Percentiles rank a stretch among this genome's conserved stretches.
Conservation (phyloP, 2,888 invertebrate genomes). For the Pyralis farinalis region DNA sequence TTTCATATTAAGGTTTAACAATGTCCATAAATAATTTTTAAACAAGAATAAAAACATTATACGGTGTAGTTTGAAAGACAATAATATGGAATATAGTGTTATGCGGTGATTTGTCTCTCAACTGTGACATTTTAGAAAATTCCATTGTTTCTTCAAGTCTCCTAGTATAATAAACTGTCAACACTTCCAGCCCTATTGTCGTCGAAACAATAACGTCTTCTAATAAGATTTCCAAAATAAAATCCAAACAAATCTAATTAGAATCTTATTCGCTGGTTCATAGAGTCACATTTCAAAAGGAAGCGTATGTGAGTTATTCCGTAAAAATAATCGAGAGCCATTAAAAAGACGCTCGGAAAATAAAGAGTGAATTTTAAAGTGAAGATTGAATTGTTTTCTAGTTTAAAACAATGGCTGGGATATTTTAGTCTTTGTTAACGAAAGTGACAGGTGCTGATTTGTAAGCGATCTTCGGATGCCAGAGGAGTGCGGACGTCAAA, state of each 20-base stretch:
- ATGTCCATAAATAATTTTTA: conserved; percentile 44
- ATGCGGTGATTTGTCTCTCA: conserved; percentile 63
- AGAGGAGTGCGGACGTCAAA: conserved; percentile 60
- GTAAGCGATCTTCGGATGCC: conserved; percentile 59
- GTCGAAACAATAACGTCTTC: conserved; percentile 52
- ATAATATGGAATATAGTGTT: conserved; percentile 11
- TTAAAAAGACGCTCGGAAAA: conserved; percentile 51
- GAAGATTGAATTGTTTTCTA: conserved; percentile 63
- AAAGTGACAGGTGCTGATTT: conserved; percentile 73
- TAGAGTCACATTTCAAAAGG: conserved; percentile 21
- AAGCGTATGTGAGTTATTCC: conserved; percentile 29
- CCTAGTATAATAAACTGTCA: conserved; percentile 63
- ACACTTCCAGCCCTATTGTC: conserved; percentile 61
- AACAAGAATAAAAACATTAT: conserved; percentile 38
- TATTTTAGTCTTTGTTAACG: conserved; percentile 57
- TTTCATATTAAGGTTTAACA: conserved; percentile 51
- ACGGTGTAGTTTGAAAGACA: conserved; percentile 8
- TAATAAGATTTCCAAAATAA: conserved; percentile 20
- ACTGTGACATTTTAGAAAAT: conserved; percentile 48
- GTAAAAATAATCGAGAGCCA: conserved; percentile 30
- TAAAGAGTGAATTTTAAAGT: conserved; percentile 46
- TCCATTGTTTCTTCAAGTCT: conserved; percentile 48
- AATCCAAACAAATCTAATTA: conserved; percentile 20
- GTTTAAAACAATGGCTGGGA: conserved; percentile 59
- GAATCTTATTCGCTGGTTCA: conserved; percentile 21